phyloP scores from a whole-genome alignment of 2,113 vertebrate species.

The Oostethus manadensis region DNA sequence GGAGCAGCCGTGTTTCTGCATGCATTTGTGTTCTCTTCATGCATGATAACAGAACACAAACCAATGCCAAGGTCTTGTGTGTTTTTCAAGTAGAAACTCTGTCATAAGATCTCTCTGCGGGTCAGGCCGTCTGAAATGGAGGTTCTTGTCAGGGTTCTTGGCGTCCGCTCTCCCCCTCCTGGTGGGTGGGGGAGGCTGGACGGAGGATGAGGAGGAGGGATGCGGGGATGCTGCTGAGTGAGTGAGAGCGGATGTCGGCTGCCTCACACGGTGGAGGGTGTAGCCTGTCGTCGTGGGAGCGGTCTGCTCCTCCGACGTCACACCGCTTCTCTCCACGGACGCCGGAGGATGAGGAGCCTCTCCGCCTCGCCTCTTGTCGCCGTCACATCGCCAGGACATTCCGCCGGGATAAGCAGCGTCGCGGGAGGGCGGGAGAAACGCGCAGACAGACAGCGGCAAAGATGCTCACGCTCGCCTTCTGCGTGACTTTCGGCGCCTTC shows the following conservation, averaged over 20 bases:
- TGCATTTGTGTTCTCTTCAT: no score
- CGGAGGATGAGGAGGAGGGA: constrained; percentile 1
- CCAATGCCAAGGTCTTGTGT: no score
- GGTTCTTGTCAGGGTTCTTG: no score
- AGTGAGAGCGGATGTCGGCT: constrained; percentile 27
- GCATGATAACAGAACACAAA: no score
- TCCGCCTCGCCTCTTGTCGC: constrained; percentile 1
- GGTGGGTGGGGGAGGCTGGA: constrained; percentile 2
- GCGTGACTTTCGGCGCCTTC: constrained; percentile 35
- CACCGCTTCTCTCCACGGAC: constrained; percentile 45
- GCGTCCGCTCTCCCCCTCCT: not conserved
- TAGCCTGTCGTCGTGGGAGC: constrained; percentile 45
- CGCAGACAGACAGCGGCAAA: constrained; percentile 34
- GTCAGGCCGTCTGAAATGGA: no score
- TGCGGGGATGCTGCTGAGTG: constrained; percentile 11
- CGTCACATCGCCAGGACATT: not conserved
- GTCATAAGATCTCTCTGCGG: no score
- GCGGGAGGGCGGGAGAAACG: no score
- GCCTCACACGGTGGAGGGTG: constrained; percentile 36
- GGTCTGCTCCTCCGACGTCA: constrained; percentile 33
- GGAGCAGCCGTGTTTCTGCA: no score
- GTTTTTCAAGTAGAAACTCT: no score
- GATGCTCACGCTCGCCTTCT: constrained; percentile 40
- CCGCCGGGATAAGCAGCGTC: not conserved
- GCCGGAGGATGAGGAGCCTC: constrained; percentile 5